Evolutionary conservation across 2,113 vertebrate species (phyloP), one percentile per base, ranked within the genome.

Genomic region (Coregonus clupeaformis): DNA sequence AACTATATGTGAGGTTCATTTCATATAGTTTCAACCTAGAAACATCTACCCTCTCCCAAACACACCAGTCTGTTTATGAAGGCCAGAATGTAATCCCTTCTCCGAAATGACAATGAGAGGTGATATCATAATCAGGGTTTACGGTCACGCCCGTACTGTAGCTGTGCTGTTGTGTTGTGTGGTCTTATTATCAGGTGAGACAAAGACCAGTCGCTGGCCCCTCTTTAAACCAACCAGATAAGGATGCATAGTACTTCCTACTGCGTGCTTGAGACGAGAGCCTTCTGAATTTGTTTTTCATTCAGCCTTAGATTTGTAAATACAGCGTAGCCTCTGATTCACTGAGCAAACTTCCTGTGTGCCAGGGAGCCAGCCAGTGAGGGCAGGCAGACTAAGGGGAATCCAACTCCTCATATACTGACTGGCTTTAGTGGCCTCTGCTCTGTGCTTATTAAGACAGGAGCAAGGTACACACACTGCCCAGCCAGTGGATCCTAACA

Each of bases 11-110:
- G 4, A 80, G 74, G 62, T 74, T 18, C 86, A 88, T 82, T 86
- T 87, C 80, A 89, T 60, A 16, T 69, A 72, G 75, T 87, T 86
- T 86, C 74, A 45, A 29, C 7, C 76, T 75, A 78, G 42, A 72
- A 42, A 42, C 36, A 11, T 42, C 36, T 42, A 11, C 0, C 2
- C 2, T 9, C 9, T 67, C 52, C 52, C 18, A 20, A 20, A 55
- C 18, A 55, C 52, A 20, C 52, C 52, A 55, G 52, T 16, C 52
- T 55, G 52, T 55, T 55, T 55, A 6, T 71, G 18, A 65, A 64
- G 68, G 29, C 20, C 68, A 3, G 36, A 2, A 13, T 70, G 62
- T 76, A 65, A 60, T 77, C 29, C 1, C 45, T 13, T 36, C 18
- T 62, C 14, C 30, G 9, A 67, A 62, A 73, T 69, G 3, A 29